A percentile compares a stretch with the other conserved stretches of the same genome.
These are phyloP conservation scores for Melikaiella ostensackeni DNA, from an alignment of 2,888 invertebrate species.

Conservation along the genomic window DNA sequence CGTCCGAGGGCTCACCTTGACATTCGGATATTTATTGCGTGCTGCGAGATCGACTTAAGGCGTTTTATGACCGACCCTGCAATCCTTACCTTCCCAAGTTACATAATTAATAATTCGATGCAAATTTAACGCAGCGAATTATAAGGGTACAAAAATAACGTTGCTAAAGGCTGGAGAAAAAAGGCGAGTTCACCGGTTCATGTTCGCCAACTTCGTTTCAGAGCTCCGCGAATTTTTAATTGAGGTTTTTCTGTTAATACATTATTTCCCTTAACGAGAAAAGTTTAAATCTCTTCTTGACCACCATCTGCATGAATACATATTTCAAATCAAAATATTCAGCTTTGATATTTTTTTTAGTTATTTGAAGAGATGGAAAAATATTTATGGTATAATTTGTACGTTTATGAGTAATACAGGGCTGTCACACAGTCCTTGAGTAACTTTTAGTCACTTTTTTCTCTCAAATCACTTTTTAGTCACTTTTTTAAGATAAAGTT, in stretches of 20 bases:
- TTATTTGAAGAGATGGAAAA: no score
- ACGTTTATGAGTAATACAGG: no score
- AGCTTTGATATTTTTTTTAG: no score
- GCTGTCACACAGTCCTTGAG: no score
- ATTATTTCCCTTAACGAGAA: background rate
- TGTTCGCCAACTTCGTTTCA: background rate
- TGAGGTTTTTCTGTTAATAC: background rate
- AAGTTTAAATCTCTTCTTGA: background rate
- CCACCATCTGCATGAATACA: no score
- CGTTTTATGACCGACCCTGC: background rate
- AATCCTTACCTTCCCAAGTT: background rate
- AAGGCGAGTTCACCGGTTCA: background rate
- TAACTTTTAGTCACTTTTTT: no score
- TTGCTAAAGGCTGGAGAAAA: background rate
- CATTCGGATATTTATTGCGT: slow-evolving; percentile 1
- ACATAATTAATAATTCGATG: slow-evolving; percentile 9
- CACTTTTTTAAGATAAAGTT: no score
- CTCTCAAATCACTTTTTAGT: no score
- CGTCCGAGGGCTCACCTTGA: background rate
- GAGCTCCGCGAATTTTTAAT: slow-evolving; percentile 5
- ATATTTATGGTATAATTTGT: no score
- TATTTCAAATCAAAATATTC: no score
- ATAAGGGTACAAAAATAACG: background rate
- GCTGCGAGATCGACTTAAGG: slow-evolving; percentile 4
- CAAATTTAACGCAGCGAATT: background rate